Evolutionary conservation across 2,113 vertebrate genomes (phyloP).

Genomic region (Calypte anna): DNA sequence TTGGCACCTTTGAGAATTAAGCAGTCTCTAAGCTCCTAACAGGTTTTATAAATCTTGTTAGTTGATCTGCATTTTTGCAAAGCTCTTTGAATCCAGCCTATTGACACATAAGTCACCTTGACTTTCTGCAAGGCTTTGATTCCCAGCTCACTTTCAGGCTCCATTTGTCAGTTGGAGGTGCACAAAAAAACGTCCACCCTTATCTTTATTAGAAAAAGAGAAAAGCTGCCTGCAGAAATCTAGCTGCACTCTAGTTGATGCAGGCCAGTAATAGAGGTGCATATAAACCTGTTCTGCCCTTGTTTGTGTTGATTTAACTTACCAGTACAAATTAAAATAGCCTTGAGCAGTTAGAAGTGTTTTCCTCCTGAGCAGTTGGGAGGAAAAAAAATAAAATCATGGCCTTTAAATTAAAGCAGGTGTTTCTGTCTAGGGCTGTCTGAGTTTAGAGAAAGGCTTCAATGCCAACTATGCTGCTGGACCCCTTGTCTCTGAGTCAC

Average conservation of each 20-base stretch:
- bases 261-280: constrained; percentile 19
- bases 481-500: not conserved
- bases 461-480: rapidly evolving
- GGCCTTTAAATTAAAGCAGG: constrained; percentile 17
- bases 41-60: constrained; percentile 71
- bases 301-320: constrained; percentile 70
- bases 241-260: constrained; percentile 14
- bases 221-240: constrained; percentile 44
- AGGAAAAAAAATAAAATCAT: not conserved
- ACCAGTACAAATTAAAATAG: constrained; percentile 65
- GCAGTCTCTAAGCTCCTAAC: constrained; percentile 47
- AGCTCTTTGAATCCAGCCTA: constrained; percentile 54
- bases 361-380: not conserved
- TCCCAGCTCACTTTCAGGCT: constrained; percentile 64
- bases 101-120: constrained; percentile 60
- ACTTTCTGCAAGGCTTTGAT: constrained; percentile 42
- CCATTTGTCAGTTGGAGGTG: constrained; percentile 62
- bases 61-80: constrained; percentile 72
- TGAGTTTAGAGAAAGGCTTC: not conserved
- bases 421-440: not conserved
- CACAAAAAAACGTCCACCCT: not conserved
- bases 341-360: constrained; percentile 63
- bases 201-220: constrained; percentile 29
- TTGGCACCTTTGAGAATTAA: constrained; percentile 62
- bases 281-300: constrained; percentile 60